Evolutionary conservation across 2,888 invertebrate species (phyloP), one percentile per base, ranked within the genome.

Genomic region (Ditylenchus weischeri): DNA sequence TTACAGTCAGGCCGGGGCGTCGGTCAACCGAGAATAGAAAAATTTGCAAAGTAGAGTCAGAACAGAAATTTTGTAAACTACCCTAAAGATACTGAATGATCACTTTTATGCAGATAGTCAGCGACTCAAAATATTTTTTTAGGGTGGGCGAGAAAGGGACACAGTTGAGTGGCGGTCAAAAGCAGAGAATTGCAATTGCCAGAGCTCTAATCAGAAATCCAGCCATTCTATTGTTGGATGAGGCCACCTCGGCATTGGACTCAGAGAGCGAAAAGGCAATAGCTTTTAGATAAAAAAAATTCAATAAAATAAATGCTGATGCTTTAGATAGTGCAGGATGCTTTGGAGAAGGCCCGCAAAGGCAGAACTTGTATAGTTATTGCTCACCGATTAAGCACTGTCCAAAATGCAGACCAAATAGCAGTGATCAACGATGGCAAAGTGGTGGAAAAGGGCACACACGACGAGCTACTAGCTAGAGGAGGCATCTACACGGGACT

Each of bases 281-380:
- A 21, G 10, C 48, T 21, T 21, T n/a, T n/a, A 35, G 2, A n/a
- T 43, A 38, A 62, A 62, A 54, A 10, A 15, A 15, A 23, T 54
- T 29, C 7, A 8, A 8, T 54, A 19, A 21, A 6, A 6, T 11
- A 21, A 7, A 58, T n/a, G 35, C 21, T 69, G 7, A 8, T 21
- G 10, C 4, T 89, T 23, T 88, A 89, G 89, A 86, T 91, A 62
- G 92, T 92, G 0, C 92, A 92, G 86, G 90, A 90, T 77, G 92
- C 92, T 0, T 83, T 92, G 68, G 91, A 92, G 84, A 88, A 88
- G 74, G 92, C 92, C 0, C 88, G 89, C 78, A 87, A 88, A 76
- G 85, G 85, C 8, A 65, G 81, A 15, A 81, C 81, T 6, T 79
- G 78, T 58, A 69, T 81, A 6, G 79, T 80, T 15, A 81, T 43